phyloP scores from a whole-genome alignment of 2,888 invertebrate species.

The Limnephilus auricula region DNA sequence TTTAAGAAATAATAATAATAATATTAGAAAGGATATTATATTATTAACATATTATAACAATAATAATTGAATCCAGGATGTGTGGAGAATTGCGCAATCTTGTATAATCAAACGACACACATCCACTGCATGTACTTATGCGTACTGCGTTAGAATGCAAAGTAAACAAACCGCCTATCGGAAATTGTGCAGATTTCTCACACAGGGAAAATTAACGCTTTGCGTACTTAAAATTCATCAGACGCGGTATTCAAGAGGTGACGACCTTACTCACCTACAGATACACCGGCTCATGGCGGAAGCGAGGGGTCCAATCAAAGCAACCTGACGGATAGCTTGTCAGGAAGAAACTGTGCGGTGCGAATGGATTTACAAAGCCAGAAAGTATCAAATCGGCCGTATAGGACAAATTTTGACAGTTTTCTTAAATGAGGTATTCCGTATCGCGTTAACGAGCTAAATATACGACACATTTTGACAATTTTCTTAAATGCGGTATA shows the following conservation, averaged over 20 bases:
- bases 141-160: not conserved
- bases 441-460: no score
- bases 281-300: conserved; percentile 10
- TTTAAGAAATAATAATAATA: not conserved
- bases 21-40: not conserved
- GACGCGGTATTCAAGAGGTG: conserved; percentile 39
- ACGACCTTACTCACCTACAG: conserved; percentile 1
- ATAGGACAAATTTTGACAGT: no score
- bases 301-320: conserved; percentile 30
- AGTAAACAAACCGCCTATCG: not conserved
- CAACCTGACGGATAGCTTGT: conserved; percentile 25
- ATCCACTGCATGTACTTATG: not conserved
- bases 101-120: not conserved
- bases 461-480: no score
- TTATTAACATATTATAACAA: not conserved
- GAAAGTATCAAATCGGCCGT: no score
- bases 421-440: no score
- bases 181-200: not conserved
- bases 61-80: not conserved
- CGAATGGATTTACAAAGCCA: not conserved
- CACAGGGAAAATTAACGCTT: conserved; percentile 2
- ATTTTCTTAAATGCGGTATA: no score
- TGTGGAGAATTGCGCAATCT: not conserved
- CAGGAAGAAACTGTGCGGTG: conserved; percentile 24
- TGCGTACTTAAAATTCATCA: conserved; percentile 25